phyloP scores from a whole-genome alignment of 2,888 invertebrate genomes.

The Drosophila colorata region DNA sequence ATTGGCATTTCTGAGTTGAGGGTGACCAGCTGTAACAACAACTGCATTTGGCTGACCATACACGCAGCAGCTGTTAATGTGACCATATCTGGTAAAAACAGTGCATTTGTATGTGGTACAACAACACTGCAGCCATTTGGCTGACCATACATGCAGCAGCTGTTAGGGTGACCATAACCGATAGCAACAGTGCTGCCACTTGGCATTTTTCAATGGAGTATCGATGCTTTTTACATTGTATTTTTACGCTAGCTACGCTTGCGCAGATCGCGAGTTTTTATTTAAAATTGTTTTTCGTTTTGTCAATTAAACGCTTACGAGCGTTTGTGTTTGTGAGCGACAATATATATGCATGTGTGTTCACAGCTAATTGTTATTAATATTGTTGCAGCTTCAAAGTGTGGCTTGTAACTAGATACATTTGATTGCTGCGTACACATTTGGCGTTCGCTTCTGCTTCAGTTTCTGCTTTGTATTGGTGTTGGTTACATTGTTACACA shows the following conservation, averaged over 20 bases:
- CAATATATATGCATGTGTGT: neutral
- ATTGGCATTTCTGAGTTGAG: conserved; percentile 9
- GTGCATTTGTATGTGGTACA: no score
- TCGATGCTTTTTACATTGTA: conserved; percentile 36
- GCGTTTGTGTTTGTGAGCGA: neutral
- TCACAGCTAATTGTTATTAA: neutral
- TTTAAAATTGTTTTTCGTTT: neutral
- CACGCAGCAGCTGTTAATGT: conserved; percentile 35
- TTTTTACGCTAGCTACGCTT: conserved; percentile 54
- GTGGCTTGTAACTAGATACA: conserved; percentile 29
- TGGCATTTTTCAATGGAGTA: conserved; percentile 3
- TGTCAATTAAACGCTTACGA: neutral
- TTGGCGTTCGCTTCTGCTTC: conserved; percentile 27
- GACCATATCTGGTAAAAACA: conserved; percentile 4
- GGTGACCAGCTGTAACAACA: conserved; percentile 22
- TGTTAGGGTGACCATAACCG: conserved; percentile 33
- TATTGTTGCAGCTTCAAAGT: neutral
- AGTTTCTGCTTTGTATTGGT: conserved; percentile 37
- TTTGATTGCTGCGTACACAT: conserved; percentile 49
- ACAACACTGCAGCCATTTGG: no score
- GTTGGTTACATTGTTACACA: conserved; percentile 55
- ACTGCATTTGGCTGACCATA: conserved; percentile 1
- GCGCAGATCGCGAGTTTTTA: conserved; percentile 35
- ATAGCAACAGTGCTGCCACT: neutral
- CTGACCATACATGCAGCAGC: conserved; percentile 16